phyloP scores from a whole-genome alignment of 2,113 vertebrate species.

The Lampris incognitus region DNA sequence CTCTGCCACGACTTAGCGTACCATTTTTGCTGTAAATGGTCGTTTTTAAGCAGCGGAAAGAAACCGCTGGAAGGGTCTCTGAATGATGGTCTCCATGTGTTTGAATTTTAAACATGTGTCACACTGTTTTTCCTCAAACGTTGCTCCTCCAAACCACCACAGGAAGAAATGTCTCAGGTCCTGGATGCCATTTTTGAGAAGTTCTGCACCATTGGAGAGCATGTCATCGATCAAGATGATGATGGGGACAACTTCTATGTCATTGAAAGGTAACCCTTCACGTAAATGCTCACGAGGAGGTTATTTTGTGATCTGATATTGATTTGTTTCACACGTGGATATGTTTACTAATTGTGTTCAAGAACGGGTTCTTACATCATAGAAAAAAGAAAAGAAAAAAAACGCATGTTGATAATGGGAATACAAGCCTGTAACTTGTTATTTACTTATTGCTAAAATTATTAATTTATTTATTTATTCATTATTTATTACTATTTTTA shows the following conservation, averaged over 20 bases:
- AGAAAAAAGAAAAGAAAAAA: too few species aligned
- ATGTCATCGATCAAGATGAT: constrained; percentile 97
- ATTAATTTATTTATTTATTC: too few species aligned
- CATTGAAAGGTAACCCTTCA: constrained; percentile 88
- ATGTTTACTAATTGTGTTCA: neutral
- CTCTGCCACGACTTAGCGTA: constrained; percentile 32
- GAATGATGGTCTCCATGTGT: neutral
- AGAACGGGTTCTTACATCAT: too few species aligned
- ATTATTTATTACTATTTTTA: too few species aligned
- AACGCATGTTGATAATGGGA: too few species aligned
- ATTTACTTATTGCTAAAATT: too few species aligned
- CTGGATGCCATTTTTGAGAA: constrained; percentile 99
- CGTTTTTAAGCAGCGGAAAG: constrained; percentile 12
- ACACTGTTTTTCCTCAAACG: neutral
- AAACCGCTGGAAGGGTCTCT: neutral
- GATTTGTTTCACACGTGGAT: neutral
- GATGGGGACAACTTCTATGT: constrained; percentile 99
- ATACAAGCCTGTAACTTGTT: neutral
- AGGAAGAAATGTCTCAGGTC: constrained; percentile 98
- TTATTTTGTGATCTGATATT: neutral
- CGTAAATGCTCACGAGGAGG: neutral
- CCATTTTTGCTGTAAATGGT: constrained; percentile 5
- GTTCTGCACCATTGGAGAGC: constrained; percentile 89
- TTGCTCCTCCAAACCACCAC: constrained; percentile 11
- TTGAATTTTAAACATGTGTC: neutral